phyloP scores from a whole-genome alignment of 1,140 invertebrate genomes.

The Matsumurasca onukii region DNA sequence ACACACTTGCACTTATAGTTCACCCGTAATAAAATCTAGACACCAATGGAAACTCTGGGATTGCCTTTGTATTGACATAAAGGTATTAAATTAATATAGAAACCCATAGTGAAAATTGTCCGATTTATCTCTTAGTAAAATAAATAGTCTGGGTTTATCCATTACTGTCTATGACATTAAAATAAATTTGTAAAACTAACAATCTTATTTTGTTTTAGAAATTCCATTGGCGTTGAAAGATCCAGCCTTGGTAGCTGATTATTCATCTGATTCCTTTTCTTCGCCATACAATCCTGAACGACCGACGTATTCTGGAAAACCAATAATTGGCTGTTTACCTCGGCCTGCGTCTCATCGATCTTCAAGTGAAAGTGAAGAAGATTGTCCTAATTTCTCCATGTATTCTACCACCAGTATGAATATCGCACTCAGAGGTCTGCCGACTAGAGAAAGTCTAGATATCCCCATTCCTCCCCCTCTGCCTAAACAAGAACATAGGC shows the following conservation, averaged over 20 bases:
- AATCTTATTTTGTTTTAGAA: slow-evolving; percentile 18
- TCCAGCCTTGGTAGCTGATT: slow-evolving; percentile 8
- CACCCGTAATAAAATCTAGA: too few species aligned
- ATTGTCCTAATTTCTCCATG: slow-evolving; percentile 78
- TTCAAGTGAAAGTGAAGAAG: slow-evolving; percentile 48
- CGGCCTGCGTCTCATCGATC: slow-evolving; percentile 39
- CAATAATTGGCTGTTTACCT: slow-evolving; percentile 39
- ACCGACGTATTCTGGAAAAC: slow-evolving; percentile 3
- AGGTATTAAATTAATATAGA: too few species aligned
- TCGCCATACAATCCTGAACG: slow-evolving; percentile 4
- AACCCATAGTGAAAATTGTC: too few species aligned
- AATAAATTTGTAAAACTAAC: too few species aligned
- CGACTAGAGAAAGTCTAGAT: not conserved
- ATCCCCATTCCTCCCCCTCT: slow-evolving; percentile 26
- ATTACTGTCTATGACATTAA: too few species aligned
- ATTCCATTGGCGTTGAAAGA: slow-evolving; percentile 34
- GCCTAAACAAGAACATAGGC: slow-evolving; percentile 32
- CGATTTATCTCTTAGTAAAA: too few species aligned
- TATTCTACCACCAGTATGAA: slow-evolving; percentile 77
- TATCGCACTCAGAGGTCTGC: slow-evolving; percentile 46
- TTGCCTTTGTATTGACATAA: too few species aligned
- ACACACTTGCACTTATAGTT: too few species aligned
- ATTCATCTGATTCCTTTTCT: slow-evolving; percentile 12
- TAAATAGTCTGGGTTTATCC: too few species aligned
- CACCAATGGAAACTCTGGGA: too few species aligned